A percentile compares a stretch with the other conserved stretches of the same genome.
phyloP scores from a whole-genome alignment of 2,113 vertebrate genomes.

The Pleuronectes platessa region DNA sequence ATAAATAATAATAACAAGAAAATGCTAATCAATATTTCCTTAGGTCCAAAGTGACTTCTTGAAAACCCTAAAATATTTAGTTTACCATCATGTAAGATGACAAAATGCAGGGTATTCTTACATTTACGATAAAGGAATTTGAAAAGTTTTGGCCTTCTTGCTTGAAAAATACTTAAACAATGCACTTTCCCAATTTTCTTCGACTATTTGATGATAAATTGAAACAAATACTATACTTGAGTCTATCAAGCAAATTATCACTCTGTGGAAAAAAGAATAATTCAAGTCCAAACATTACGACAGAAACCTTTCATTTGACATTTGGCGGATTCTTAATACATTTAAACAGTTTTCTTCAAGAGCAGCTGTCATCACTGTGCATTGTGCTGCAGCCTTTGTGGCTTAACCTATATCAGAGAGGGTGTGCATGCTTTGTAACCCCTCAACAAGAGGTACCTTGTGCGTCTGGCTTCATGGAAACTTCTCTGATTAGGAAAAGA shows the following conservation, averaged over 20 bases:
- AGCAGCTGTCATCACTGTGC: conserved; percentile 55
- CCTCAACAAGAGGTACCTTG: conserved; percentile 75
- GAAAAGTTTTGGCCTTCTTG: no score
- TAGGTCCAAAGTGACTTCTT: no score
- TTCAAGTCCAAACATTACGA: not conserved
- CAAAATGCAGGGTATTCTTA: no score
- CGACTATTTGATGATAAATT: no score
- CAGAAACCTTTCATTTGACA: conserved; percentile 11
- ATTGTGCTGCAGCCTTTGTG: conserved; percentile 61
- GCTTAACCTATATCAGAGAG: conserved; percentile 50
- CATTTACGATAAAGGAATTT: no score
- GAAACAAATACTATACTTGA: not conserved
- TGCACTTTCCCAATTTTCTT: no score
- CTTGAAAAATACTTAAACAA: no score
- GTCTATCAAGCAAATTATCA: not conserved
- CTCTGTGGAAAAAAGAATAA: not conserved
- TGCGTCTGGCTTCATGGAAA: conserved; percentile 69
- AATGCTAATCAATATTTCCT: no score
- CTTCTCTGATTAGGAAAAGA: conserved; percentile 66
- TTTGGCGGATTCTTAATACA: conserved; percentile 36
- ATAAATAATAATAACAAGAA: no score
- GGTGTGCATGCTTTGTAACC: conserved; percentile 48
- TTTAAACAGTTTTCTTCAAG: conserved; percentile 34
- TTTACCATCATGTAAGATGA: no score
- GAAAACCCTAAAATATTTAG: no score